These are phyloP conservation scores for Spilosoma lubricipeda DNA, from an alignment of 2,888 invertebrate genomes.

Conservation along the genomic window DNA sequence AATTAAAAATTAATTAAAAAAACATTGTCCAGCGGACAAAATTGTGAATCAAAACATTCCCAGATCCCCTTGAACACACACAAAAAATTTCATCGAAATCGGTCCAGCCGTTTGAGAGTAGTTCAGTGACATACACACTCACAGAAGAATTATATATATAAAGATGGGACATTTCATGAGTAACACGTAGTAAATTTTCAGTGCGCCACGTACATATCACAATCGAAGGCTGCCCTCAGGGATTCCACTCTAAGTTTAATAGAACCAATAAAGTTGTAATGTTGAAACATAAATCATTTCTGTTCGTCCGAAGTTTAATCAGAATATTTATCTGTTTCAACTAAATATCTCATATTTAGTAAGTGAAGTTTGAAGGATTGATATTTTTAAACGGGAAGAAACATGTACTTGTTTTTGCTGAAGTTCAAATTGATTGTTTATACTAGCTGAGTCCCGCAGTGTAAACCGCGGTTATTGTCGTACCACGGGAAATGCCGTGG, in stretches of 20 bases:
- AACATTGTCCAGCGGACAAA: too few relatives aligned
- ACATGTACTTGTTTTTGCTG: neutral
- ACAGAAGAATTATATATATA: too few relatives aligned
- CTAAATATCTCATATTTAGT: neutral
- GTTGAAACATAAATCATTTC: slow-evolving; percentile 64
- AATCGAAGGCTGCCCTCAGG: slow-evolving; percentile 51
- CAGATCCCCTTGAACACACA: too few relatives aligned
- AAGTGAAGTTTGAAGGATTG: neutral
- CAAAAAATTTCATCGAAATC: too few relatives aligned
- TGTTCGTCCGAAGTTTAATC: slow-evolving; percentile 59
- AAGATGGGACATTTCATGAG: slow-evolving; percentile 26
- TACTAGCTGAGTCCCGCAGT: too few relatives aligned
- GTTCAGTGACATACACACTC: too few relatives aligned
- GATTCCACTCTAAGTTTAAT: slow-evolving; percentile 57
- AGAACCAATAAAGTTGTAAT: slow-evolving; percentile 65
- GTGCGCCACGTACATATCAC: slow-evolving; percentile 54
- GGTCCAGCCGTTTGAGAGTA: too few relatives aligned
- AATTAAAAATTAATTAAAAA: too few relatives aligned
- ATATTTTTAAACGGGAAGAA: neutral
- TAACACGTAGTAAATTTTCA: slow-evolving; percentile 50
- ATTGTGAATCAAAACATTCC: too few relatives aligned
- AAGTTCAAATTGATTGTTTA: neutral
- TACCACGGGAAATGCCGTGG: neutral
- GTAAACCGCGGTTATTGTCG: neutral
- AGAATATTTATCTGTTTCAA: slow-evolving; percentile 24